Evolutionary conservation across 2,113 vertebrate species (phyloP).

Genomic region (Mormyrus lacerda): DNA sequence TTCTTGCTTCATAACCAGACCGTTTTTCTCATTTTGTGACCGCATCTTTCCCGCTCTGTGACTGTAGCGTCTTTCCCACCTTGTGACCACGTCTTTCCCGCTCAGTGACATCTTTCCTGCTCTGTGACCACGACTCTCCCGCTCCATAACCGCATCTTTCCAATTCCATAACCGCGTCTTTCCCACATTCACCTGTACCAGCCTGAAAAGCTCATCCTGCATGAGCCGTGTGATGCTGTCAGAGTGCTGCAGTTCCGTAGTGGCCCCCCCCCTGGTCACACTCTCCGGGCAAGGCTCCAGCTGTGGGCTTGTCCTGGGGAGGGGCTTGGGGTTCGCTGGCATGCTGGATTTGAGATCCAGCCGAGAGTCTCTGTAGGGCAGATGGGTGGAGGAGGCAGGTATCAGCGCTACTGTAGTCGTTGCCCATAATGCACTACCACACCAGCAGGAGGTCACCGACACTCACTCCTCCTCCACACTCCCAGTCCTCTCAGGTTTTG

Average conservation of each 20-base stretch:
- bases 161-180: neutral
- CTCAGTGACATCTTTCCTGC: neutral
- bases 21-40: too few species aligned
- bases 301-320: conserved; percentile 25
- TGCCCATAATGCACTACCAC: neutral
- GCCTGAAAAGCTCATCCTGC: conserved; percentile 80
- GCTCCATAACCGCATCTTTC: neutral
- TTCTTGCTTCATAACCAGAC: too few species aligned
- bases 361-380: neutral
- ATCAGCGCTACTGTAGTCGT: neutral
- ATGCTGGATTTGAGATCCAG: conserved; percentile 3
- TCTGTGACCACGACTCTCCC: neutral
- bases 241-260: conserved; percentile 31
- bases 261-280: conserved; percentile 8
- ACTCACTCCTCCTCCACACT: neutral
- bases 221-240: conserved; percentile 64
- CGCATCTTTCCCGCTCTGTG: too few species aligned
- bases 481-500: neutral
- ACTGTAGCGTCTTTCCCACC: too few species aligned
- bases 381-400: neutral
- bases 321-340: conserved; percentile 18
- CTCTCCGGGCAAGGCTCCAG: neutral
- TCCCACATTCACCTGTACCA: conserved; percentile 78
- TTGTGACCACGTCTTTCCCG: too few species aligned
- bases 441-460: neutral